Conservation (phyloP, 2,113 vertebrate species). For the Marmota monax region DNA sequence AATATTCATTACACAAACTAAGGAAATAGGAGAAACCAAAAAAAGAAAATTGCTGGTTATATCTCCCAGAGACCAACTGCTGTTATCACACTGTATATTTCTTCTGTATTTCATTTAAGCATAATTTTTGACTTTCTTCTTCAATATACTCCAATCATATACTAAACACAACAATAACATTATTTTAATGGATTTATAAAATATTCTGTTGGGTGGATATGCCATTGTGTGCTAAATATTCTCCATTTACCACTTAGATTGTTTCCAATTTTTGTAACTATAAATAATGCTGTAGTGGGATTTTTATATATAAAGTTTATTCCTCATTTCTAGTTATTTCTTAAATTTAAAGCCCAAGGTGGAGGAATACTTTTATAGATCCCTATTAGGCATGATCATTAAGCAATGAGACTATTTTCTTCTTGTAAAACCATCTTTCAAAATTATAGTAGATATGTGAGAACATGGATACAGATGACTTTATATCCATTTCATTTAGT, state of each 20-base stretch:
- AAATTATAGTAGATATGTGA: neutral
- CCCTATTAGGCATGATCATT: neutral
- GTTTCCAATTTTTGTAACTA: neutral
- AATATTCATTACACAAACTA: neutral
- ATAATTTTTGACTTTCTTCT: neutral
- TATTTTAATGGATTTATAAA: neutral
- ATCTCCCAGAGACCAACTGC: neutral
- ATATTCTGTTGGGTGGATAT: neutral
- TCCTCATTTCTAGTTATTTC: neutral
- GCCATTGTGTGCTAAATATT: neutral
- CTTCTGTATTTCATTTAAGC: neutral
- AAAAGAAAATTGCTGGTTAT: neutral
- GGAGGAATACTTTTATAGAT: neutral
- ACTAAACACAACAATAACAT: neutral
- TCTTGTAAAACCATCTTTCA: neutral
- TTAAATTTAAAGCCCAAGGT: constrained; percentile 29
- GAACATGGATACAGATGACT: neutral
- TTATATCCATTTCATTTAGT: neutral
- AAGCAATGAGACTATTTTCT: constrained; percentile 1
- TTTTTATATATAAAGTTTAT: neutral
- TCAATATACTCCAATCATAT: neutral
- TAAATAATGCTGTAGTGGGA: neutral
- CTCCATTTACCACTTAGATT: neutral
- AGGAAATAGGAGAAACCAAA: constrained; percentile 13
- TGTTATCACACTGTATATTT: neutral